phyloP scores from a whole-genome alignment of 2,888 invertebrate genomes.

The Monochamus alternatus region DNA sequence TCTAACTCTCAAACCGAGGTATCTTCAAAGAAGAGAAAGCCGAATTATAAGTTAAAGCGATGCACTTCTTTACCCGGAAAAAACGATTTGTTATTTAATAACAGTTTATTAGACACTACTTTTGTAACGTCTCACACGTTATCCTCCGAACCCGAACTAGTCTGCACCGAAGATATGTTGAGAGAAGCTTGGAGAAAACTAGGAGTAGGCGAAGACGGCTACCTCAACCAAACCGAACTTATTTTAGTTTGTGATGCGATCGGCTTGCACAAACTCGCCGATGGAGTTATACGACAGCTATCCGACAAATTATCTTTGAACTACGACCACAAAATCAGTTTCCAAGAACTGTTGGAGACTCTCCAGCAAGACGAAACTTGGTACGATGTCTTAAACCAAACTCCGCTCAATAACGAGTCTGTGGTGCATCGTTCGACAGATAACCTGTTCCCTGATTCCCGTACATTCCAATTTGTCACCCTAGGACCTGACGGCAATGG shows the following conservation, averaged over 20 bases:
- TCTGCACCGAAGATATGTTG: conserved; percentile 76
- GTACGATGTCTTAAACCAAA: conserved; percentile 64
- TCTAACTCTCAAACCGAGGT: conserved; percentile 75
- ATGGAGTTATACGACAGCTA: conserved; percentile 77
- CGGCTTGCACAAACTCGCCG: conserved; percentile 78
- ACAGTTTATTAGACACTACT: conserved; percentile 64
- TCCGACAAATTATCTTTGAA: conserved; percentile 79
- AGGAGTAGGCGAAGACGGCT: conserved; percentile 76
- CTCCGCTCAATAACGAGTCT: conserved; percentile 40
- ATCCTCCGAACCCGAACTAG: conserved; percentile 61
- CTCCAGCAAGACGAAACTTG: conserved; percentile 74
- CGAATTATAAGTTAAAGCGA: conserved; percentile 72
- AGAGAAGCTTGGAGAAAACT: conserved; percentile 78
- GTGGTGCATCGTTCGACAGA: conserved; percentile 49
- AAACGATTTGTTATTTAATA: conserved; percentile 58
- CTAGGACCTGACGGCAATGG: conserved; percentile 68
- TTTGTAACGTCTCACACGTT: conserved; percentile 68
- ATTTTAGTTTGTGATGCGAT: conserved; percentile 79
- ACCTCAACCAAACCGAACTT: conserved; percentile 77
- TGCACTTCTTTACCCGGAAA: conserved; percentile 74
- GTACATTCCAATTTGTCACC: conserved; percentile 67
- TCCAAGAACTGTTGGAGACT: conserved; percentile 78
- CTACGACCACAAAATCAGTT: conserved; percentile 77
- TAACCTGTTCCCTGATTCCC: conserved; percentile 64
- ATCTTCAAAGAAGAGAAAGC: conserved; percentile 72